These are phyloP conservation scores for Hydrolagus colliei DNA, from an alignment of 2,797 vertebrate species.

Conservation along the genomic window DNA sequence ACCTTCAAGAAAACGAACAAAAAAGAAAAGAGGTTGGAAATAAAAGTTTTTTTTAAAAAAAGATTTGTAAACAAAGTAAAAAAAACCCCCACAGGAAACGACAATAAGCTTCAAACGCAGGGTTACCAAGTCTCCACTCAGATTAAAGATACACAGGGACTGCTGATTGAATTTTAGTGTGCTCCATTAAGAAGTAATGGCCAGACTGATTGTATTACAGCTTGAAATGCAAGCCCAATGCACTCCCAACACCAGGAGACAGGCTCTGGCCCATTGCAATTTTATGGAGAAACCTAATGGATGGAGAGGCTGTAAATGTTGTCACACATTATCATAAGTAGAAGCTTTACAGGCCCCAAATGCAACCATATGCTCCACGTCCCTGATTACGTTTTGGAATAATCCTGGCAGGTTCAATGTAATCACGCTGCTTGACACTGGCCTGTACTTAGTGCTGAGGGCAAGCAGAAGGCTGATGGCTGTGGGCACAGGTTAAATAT, in stretches of 20 bases:
- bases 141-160: slow-evolving; percentile 60
- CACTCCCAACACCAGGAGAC: slow-evolving; percentile 56
- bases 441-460: slow-evolving; percentile 58
- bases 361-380: slow-evolving; percentile 63
- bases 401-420: slow-evolving; percentile 7
- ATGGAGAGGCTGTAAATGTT: slow-evolving; percentile 69
- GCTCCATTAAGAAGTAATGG: slow-evolving; percentile 70
- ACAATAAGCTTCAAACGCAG: slow-evolving; percentile 58
- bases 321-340: slow-evolving; percentile 65
- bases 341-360: slow-evolving; percentile 52
- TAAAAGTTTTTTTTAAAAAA: slow-evolving; percentile 36
- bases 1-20: slow-evolving; percentile 76
- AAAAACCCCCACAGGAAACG: slow-evolving; percentile 60
- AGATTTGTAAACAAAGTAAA: slow-evolving; percentile 40
- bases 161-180: slow-evolving; percentile 64
- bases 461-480: slow-evolving; percentile 48
- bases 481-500: slow-evolving; percentile 58
- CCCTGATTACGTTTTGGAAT: slow-evolving; percentile 45
- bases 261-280: slow-evolving; percentile 63
- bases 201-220: slow-evolving; percentile 65
- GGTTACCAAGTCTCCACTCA: slow-evolving; percentile 45
- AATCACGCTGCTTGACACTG: slow-evolving; percentile 3
- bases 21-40: slow-evolving; percentile 63
- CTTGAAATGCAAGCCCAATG: slow-evolving; percentile 68
- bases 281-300: slow-evolving; percentile 68